Evolutionary conservation across 2,888 invertebrate genomes (phyloP).

Genomic region (Anagyrus pseudococci): DNA sequence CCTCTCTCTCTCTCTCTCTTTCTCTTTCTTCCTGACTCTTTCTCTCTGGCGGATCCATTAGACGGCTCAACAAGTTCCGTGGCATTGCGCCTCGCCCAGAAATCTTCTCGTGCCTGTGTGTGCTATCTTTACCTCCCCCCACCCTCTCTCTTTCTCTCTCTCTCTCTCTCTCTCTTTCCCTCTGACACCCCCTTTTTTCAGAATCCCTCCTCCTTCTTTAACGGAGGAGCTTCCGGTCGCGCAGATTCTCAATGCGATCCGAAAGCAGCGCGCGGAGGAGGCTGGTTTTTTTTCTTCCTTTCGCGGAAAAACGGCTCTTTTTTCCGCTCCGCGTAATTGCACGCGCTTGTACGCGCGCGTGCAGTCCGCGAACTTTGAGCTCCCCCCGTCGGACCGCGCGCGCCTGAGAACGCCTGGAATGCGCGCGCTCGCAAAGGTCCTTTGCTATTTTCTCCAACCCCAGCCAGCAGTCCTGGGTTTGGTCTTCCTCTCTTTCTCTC

Average conservation of each 20-base stretch:
- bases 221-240: slow-evolving; percentile 5
- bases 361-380: not conserved
- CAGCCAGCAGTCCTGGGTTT: too few relatives aligned
- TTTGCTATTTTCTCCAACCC: not conserved
- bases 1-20: too few relatives aligned
- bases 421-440: not conserved
- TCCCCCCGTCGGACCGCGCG: not conserved
- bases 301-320: slow-evolving; percentile 25
- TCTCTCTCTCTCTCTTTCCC: not conserved
- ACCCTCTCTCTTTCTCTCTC: not conserved
- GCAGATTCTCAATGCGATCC: slow-evolving; percentile 26
- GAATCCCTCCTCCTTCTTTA: not conserved
- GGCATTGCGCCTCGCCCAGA: not conserved
- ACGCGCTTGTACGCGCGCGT: slow-evolving; percentile 26
- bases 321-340: slow-evolving; percentile 27
- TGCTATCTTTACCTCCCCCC: too few relatives aligned
- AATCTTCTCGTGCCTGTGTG: too few relatives aligned
- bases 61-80: slow-evolving; percentile 56
- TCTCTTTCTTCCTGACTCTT: too few relatives aligned
- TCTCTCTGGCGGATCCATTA: slow-evolving; percentile 55
- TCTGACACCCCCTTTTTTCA: not conserved
- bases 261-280: not conserved
- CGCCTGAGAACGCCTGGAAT: not conserved
- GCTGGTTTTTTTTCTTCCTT: slow-evolving; percentile 24
- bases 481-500: too few relatives aligned